Evolutionary conservation across 2,113 vertebrate species (phyloP).

Genomic region (Phainopepla nitens): DNA sequence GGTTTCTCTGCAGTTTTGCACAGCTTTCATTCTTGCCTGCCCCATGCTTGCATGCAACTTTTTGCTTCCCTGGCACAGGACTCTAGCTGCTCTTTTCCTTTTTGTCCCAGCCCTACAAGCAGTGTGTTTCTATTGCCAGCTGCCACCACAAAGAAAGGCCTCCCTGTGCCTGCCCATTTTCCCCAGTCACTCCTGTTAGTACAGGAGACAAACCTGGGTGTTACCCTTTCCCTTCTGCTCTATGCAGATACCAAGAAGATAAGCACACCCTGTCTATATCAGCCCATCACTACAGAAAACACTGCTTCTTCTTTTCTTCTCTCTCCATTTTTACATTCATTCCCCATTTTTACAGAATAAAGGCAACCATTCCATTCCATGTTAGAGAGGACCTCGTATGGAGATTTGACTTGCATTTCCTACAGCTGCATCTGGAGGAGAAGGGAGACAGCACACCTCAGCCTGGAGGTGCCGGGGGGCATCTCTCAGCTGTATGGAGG

Average conservation of each 20-base stretch:
- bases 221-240: neutral
- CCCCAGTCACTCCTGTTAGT: accelerated
- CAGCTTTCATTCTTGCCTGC: neutral
- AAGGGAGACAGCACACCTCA: neutral
- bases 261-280: neutral
- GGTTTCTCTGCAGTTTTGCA: accelerated
- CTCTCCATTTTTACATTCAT: too few species aligned
- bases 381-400: neutral
- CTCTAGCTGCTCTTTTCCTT: neutral
- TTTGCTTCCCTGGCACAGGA: accelerated
- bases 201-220: neutral
- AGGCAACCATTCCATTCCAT: accelerated
- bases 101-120: neutral
- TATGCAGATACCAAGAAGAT: neutral
- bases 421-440: neutral
- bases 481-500: neutral
- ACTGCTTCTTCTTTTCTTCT: neutral
- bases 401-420: neutral
- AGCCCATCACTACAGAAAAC: neutral
- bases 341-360: neutral
- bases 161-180: accelerated
- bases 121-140: accelerated
- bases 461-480: neutral
- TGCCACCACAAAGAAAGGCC: accelerated
- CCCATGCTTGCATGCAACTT: accelerated